Evolutionary conservation across 2,797 vertebrate genomes (phyloP).

Genomic region (Microcaecilia unicolor): DNA sequence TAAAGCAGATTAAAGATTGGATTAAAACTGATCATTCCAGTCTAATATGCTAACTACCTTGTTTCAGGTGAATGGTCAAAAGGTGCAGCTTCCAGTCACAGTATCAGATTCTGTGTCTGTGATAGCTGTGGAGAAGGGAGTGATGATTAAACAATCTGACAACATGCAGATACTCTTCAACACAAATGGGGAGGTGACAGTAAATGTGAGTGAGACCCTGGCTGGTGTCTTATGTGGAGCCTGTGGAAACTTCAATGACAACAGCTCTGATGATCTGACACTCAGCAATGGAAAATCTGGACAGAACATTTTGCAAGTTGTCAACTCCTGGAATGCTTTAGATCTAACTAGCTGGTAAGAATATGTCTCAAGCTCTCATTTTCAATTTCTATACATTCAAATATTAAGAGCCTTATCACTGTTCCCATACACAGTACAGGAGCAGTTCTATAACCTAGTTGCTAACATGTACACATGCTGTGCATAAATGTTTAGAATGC

Average conservation of each 20-base stretch:
- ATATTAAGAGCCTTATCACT: too few relatives aligned
- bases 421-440: too few relatives aligned
- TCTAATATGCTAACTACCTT: background rate
- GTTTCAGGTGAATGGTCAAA: conserved; percentile 55
- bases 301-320: conserved; percentile 12
- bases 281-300: conserved; percentile 4
- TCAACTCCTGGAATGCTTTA: conserved; percentile 48
- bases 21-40: too few relatives aligned
- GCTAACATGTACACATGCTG: too few relatives aligned
- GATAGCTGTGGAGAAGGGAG: conserved; percentile 5
- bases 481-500: too few relatives aligned
- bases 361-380: background rate
- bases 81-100: conserved; percentile 34
- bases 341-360: conserved; percentile 65
- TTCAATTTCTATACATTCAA: too few relatives aligned
- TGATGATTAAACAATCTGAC: conserved; percentile 40
- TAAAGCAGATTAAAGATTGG: too few relatives aligned
- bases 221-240: conserved; percentile 45
- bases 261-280: conserved; percentile 42
- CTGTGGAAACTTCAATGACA: conserved; percentile 59
- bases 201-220: conserved; percentile 31
- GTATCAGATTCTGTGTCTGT: conserved; percentile 28
- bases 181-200: conserved; percentile 28
- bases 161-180: conserved; percentile 44
- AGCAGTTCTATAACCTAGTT: too few relatives aligned